Conservation (phyloP, 1,140 invertebrate species). For the Condylostylus longicornis region DNA sequence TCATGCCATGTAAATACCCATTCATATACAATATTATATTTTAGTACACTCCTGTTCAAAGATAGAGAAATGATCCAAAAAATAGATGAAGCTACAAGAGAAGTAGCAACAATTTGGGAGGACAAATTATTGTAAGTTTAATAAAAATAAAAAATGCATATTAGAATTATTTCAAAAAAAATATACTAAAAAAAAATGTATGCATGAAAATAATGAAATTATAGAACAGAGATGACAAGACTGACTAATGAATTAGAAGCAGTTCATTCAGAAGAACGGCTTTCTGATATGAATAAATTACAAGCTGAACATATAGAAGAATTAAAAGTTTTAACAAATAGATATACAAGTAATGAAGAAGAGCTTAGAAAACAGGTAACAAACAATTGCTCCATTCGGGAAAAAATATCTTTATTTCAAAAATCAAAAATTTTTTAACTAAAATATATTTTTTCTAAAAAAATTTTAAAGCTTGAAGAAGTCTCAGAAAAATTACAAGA, state of each 20-base stretch:
- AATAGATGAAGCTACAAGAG: constrained; percentile 39
- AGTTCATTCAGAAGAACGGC: constrained; percentile 43
- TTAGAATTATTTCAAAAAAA: background rate
- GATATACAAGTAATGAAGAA: constrained; percentile 38
- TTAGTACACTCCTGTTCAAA: constrained; percentile 36
- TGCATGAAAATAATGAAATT: constrained; percentile 15
- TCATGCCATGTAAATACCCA: too few relatives aligned
- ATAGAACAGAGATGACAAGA: constrained; percentile 36
- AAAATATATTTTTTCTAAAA: background rate
- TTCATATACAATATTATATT: too few relatives aligned
- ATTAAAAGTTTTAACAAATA: constrained; percentile 34
- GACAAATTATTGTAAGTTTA: constrained; percentile 34
- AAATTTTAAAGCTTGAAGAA: background rate
- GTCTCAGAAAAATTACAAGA: constrained; percentile 33
- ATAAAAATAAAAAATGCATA: constrained; percentile 2
- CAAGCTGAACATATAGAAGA: constrained; percentile 36
- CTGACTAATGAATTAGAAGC: constrained; percentile 43
- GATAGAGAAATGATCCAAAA: constrained; percentile 36
- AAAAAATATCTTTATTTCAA: too few relatives aligned
- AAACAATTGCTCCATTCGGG: too few relatives aligned
- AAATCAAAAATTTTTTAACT: too few relatives aligned
- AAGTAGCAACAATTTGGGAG: constrained; percentile 40
- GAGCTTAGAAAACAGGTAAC: constrained; percentile 38
- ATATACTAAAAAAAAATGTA: background rate
- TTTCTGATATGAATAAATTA: constrained; percentile 37